Evolutionary conservation across 2,113 vertebrate species (phyloP), one percentile per base, ranked within the genome.

Genomic region (Fukomys damarensis): DNA sequence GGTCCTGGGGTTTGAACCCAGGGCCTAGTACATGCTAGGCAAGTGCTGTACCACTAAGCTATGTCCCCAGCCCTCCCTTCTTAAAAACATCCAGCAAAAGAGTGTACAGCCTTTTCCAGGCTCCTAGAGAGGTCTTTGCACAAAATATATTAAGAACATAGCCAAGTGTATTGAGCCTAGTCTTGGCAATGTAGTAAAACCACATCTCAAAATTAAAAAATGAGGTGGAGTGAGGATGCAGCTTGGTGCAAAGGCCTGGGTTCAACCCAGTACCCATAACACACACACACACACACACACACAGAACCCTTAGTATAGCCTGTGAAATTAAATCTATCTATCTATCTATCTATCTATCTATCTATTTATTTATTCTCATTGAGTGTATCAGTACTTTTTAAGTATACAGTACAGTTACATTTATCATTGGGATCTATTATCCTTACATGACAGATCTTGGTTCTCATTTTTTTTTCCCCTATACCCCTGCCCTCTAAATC

Each of bases 251-350:
- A 35, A 52, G 74, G 74, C 28, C 30, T 54, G 46, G 19, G 8
- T 79, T 79, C 32, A 79, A 22, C 16, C 32, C 19, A 77, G 16
- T 54, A 54, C 32, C 19, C 46, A 52, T 3, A 4, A 77, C 14
- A 49, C 24, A 76, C n/a, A 17, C 19, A 38, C n/a, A 38, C 11
- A 13, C 72, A 46, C 17, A 54, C 49, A 79, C 17, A 79, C 16
- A 38, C 4, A 81, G 9, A n/a, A 89, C 28, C 1, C 54, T 83
- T 79, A 59, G 7, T 59, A 30, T 65, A 59, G 61, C 85, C 66
- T 65, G 65, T 93, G 72, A 93, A 89, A 43, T 61, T 89, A 79
- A 84, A 26, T 76, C 32, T 82, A n/a, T n/a, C n/a, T n/a, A n/a
- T n/a, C n/a, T n/a, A n/a, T n/a, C n/a, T n/a, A n/a, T n/a, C n/a